Evolutionary conservation across 2,113 vertebrate genomes (phyloP).

Genomic region (Typhlomys cinereus): DNA sequence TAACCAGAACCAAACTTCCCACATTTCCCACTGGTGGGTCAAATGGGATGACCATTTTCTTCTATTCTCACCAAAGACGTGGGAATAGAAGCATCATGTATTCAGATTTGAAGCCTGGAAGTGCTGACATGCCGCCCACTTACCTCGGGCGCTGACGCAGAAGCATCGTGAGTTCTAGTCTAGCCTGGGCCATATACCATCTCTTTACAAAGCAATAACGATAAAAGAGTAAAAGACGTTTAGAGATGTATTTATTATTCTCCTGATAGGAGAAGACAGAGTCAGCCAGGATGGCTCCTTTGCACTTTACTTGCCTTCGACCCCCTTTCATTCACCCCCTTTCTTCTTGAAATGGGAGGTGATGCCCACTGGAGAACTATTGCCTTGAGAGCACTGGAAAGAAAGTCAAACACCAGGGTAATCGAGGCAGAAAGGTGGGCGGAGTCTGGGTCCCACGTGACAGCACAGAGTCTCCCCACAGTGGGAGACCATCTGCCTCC

Average conservation of each 20-base stretch:
- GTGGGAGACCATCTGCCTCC: background rate
- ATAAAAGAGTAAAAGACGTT: background rate
- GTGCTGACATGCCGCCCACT: no score
- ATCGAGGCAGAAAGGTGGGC: background rate
- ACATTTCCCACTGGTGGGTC: background rate
- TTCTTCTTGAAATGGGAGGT: background rate
- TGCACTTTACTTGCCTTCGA: background rate
- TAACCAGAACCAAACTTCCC: background rate
- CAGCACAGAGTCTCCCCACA: background rate
- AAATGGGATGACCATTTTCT: background rate
- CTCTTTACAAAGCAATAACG: no score
- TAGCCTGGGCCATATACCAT: no score
- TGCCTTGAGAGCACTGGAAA: background rate
- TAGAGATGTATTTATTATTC: background rate
- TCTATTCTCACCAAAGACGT: background rate
- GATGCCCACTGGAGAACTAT: background rate
- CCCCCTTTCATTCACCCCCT: rapidly evolving
- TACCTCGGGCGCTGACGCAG: background rate
- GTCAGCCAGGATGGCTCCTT: background rate
- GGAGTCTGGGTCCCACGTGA: background rate
- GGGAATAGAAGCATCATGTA: background rate
- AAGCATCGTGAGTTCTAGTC: background rate
- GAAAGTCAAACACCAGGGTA: background rate
- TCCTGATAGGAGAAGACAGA: background rate
- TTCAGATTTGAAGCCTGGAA: background rate